These are phyloP conservation scores for Melieria crassipennis DNA, from an alignment of 2,888 invertebrate genomes.

Conservation along the genomic window DNA sequence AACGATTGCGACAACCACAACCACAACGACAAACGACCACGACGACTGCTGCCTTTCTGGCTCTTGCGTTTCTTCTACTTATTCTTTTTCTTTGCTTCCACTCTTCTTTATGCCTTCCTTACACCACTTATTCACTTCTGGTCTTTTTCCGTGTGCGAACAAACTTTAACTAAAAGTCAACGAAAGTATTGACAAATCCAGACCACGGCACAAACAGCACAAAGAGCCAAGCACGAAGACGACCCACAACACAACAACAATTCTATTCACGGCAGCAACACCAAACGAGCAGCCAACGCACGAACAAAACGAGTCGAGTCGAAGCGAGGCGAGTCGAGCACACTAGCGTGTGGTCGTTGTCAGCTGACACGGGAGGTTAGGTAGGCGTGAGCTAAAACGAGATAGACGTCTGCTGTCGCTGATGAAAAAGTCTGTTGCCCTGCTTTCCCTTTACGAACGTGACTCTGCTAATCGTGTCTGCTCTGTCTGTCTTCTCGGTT, in stretches of 20 bases:
- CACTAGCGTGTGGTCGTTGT: conserved; percentile 2
- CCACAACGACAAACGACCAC: no score
- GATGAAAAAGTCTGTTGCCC: no score
- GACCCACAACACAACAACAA: conserved; percentile 13
- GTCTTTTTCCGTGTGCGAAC: conserved; percentile 38
- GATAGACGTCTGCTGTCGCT: neutral
- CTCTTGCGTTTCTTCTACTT: no score
- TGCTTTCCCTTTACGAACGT: no score
- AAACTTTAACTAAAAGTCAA: conserved; percentile 44
- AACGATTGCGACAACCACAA: no score
- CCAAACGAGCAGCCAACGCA: conserved; percentile 2
- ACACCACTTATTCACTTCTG: conserved; percentile 28
- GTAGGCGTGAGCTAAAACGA: neutral
- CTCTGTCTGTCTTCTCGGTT: neutral
- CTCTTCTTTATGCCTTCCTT: conserved; percentile 31
- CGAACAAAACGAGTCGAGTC: neutral
- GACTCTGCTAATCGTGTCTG: neutral
- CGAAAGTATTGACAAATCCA: conserved; percentile 38
- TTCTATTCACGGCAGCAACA: conserved; percentile 9
- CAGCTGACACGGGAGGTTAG: neutral
- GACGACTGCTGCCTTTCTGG: no score
- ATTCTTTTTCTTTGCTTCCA: conserved; percentile 10
- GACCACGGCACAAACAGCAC: conserved; percentile 27
- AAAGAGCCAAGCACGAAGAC: no score
- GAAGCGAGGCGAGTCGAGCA: conserved; percentile 14